Conservation (phyloP, 2,797 vertebrate species). For the Dallia pectoralis region DNA sequence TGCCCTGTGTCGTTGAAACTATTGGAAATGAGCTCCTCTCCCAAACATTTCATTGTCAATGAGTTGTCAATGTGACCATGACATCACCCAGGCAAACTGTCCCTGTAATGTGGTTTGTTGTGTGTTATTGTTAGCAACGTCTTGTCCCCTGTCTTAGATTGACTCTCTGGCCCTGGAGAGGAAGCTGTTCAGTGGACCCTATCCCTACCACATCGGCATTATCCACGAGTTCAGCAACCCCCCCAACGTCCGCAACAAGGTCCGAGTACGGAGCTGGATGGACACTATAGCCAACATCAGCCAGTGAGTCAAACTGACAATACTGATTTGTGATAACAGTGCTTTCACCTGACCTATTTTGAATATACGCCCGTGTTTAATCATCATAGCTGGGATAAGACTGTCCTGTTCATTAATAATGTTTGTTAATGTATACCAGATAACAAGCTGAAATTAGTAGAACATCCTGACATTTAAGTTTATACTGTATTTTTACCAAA, state of each 20-base stretch:
- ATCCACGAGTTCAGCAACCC: constrained; percentile 98
- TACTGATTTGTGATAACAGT: neutral
- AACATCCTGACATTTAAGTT: no score
- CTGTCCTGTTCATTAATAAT: no score
- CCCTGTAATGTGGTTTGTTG: neutral
- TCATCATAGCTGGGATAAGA: no score
- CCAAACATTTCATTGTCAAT: no score
- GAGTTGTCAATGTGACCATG: neutral
- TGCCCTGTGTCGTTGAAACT: no score
- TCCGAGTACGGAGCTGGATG: constrained; percentile 98
- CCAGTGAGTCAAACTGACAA: constrained; percentile 82
- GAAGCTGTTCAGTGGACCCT: constrained; percentile 94
- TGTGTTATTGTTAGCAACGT: neutral
- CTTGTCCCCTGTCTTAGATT: constrained; percentile 71
- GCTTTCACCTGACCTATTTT: no score
- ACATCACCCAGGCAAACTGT: neutral
- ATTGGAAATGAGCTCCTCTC: no score
- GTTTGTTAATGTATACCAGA: no score
- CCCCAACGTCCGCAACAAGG: constrained; percentile 96
- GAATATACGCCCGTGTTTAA: no score
- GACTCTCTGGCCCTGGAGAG: constrained; percentile 90
- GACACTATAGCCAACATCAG: constrained; percentile 98
- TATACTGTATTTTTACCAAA: no score
- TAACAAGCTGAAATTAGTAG: no score
- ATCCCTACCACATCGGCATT: constrained; percentile 95